These are phyloP conservation scores for Chamaetylas fuelleborni DNA, from an alignment of 2,113 vertebrate species.

Conservation along the genomic window DNA sequence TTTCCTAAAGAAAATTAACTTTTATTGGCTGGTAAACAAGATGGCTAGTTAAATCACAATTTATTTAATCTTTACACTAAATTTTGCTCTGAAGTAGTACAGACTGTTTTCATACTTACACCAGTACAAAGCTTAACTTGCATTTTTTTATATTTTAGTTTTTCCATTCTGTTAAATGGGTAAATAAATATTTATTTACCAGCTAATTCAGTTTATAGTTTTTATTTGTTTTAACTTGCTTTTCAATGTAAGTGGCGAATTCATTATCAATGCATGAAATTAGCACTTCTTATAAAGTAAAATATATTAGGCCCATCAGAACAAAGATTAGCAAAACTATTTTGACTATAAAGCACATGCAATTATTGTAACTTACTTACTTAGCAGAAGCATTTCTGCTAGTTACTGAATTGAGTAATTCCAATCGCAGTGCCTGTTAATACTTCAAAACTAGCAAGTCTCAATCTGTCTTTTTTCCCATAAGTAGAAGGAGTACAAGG, in stretches of 20 bases:
- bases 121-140: not conserved
- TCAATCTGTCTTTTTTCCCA: not conserved
- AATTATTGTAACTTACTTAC: not conserved
- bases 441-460: not conserved
- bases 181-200: slow-evolving; percentile 4
- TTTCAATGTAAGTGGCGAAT: not conserved
- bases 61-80: not conserved
- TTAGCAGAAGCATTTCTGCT: not conserved
- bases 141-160: not conserved
- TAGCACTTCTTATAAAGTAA: not conserved
- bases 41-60: not conserved
- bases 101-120: not conserved
- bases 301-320: not conserved
- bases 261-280: not conserved
- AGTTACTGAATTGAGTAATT: not conserved
- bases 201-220: not conserved
- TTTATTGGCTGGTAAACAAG: not conserved
- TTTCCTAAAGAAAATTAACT: not conserved
- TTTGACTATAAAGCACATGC: not conserved
- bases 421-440: not conserved
- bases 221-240: not conserved
- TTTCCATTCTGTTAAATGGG: not conserved
- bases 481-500: not conserved
- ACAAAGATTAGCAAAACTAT: not conserved
- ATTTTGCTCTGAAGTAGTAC: not conserved